phyloP scores from a whole-genome alignment of 2,888 invertebrate genomes.

The Melanargia galathea region DNA sequence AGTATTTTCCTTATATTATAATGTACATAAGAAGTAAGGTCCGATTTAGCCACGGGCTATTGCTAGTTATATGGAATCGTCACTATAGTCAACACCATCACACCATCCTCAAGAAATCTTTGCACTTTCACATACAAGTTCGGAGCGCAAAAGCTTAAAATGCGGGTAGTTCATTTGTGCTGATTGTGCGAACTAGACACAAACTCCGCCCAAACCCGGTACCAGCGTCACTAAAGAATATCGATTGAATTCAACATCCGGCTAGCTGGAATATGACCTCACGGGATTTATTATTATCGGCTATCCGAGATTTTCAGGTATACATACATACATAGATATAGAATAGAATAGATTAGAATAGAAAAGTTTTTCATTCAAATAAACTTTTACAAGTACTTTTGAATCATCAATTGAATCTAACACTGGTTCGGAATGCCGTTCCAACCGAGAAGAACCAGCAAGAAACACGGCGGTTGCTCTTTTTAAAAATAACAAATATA shows the following conservation, averaged over 20 bases:
- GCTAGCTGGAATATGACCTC: slow-evolving; percentile 33
- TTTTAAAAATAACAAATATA: too few species aligned
- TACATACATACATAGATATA: neutral
- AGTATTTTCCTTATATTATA: too few species aligned
- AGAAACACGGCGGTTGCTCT: too few species aligned
- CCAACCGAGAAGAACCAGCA: too few species aligned
- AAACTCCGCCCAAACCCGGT: slow-evolving; percentile 60
- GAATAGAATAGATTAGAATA: too few species aligned
- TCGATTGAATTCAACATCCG: slow-evolving; percentile 38
- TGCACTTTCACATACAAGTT: neutral
- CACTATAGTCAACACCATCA: neutral
- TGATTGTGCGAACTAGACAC: slow-evolving; percentile 72
- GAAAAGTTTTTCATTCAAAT: too few species aligned
- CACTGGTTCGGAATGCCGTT: too few species aligned
- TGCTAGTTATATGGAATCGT: too few species aligned
- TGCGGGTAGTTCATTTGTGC: slow-evolving; percentile 76
- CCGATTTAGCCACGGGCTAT: too few species aligned
- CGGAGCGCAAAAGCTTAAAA: slow-evolving; percentile 62
- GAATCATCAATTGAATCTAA: too few species aligned
- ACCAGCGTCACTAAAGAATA: slow-evolving; percentile 43
- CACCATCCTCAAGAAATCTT: neutral
- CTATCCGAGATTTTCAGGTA: slow-evolving; percentile 14
- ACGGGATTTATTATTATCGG: slow-evolving; percentile 28
- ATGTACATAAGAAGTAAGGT: too few species aligned
- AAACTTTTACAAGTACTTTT: too few species aligned